Conservation (phyloP, 2,888 invertebrate genomes). For the Aphelenchoides bicaudatus region DNA sequence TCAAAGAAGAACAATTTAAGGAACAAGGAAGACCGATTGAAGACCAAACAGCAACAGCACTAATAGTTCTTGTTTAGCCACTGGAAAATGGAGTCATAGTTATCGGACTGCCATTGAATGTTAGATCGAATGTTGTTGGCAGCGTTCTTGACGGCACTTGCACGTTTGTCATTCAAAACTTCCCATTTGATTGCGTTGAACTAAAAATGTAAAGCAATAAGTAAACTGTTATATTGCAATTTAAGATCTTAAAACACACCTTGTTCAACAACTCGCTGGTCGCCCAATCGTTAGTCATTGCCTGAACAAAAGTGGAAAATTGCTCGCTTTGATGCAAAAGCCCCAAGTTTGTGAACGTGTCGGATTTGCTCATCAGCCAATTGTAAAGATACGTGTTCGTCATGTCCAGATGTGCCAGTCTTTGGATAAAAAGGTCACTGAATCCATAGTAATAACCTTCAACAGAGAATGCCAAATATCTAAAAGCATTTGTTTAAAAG, state of each 20-base stretch:
- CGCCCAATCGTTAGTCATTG: constrained; percentile 15
- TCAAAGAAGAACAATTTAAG: too few species aligned
- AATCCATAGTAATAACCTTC: background rate
- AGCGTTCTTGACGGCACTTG: background rate
- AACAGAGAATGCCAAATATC: background rate
- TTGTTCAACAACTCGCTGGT: constrained; percentile 15
- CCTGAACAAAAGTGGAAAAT: too few species aligned
- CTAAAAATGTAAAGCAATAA: constrained; percentile 5
- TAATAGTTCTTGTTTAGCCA: too few species aligned
- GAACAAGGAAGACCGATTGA: too few species aligned
- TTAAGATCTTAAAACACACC: constrained; percentile 10
- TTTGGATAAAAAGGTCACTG: background rate
- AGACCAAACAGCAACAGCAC: too few species aligned
- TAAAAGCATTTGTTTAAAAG: background rate
- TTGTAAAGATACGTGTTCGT: background rate
- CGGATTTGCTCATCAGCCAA: background rate
- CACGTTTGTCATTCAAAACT: background rate
- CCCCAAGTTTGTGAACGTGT: constrained; percentile 11
- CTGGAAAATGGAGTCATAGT: background rate
- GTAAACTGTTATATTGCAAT: background rate
- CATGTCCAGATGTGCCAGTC: background rate
- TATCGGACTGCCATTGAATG: background rate
- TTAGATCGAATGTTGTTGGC: background rate
- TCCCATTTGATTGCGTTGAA: constrained; percentile 13
- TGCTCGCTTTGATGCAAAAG: too few species aligned